A percentile compares a stretch with the other conserved stretches of the same genome.
These are phyloP conservation scores for Sebastes elongatus DNA, from an alignment of 2,797 vertebrate genomes.

Conservation along the genomic window DNA sequence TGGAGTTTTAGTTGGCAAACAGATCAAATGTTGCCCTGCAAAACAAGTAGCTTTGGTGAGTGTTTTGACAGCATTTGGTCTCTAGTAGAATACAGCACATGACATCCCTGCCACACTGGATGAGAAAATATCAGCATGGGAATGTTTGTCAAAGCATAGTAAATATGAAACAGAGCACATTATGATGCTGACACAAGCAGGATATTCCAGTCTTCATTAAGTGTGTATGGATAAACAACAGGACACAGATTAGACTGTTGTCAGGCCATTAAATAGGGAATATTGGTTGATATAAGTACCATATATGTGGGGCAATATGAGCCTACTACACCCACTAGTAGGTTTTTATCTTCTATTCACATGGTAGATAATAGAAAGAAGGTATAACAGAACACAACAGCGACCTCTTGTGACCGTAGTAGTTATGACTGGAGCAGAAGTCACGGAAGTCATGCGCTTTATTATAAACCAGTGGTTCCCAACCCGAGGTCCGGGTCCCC, in stretches of 20 bases:
- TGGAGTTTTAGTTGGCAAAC: slow-evolving; percentile 66
- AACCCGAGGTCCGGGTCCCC: no score
- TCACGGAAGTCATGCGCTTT: background rate
- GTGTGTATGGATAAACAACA: background rate
- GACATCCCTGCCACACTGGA: slow-evolving; percentile 31
- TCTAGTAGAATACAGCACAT: slow-evolving; percentile 27
- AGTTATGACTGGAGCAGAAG: background rate
- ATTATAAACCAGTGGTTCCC: background rate
- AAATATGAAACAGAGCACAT: slow-evolving; percentile 9
- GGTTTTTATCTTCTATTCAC: background rate
- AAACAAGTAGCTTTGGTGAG: slow-evolving; percentile 67
- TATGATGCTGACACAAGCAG: background rate
- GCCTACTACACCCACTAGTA: background rate
- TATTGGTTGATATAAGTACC: background rate
- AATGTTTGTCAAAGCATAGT: slow-evolving; percentile 28
- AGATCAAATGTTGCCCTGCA: slow-evolving; percentile 67
- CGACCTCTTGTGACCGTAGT: background rate
- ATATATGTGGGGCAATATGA: background rate
- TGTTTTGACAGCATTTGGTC: slow-evolving; percentile 64
- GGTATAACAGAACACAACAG: background rate
- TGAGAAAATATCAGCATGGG: slow-evolving; percentile 24
- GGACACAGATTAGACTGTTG: background rate
- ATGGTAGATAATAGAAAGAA: background rate
- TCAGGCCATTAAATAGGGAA: background rate
- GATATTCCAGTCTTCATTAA: background rate